phyloP scores from a whole-genome alignment of 2,888 invertebrate genomes.

The Agrochola macilenta region DNA sequence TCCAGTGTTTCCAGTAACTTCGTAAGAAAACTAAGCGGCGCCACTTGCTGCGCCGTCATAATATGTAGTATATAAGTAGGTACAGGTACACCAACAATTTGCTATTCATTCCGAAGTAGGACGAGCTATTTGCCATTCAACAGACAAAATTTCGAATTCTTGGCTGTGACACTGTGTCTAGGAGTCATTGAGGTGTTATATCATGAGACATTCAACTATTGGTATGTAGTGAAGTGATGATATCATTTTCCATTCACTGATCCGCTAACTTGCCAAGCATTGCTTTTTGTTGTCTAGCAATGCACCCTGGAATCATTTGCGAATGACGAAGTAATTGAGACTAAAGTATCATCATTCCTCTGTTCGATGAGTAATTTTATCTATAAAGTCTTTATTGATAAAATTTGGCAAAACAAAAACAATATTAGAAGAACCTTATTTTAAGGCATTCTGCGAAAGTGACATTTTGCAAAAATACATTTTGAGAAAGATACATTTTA shows the following conservation, averaged over 20 bases:
- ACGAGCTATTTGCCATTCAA: constrained; percentile 47
- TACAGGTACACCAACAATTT: constrained; percentile 9
- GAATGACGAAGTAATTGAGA: not conserved
- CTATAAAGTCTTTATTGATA: no score
- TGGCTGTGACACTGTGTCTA: constrained; percentile 41
- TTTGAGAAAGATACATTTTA: no score
- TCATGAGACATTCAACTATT: constrained; percentile 36
- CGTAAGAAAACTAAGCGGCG: no score
- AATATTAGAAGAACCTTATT: not conserved
- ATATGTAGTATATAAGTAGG: no score
- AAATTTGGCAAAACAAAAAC: no score
- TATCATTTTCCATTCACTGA: constrained; percentile 48
- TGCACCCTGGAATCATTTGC: not conserved
- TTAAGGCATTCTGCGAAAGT: not conserved
- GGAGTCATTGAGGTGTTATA: constrained; percentile 28
- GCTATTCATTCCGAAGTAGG: constrained; percentile 20
- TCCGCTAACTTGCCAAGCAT: constrained; percentile 21
- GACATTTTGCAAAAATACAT: no score
- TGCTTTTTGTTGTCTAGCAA: constrained; percentile 12
- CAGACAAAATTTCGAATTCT: constrained; percentile 50
- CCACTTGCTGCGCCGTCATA: not conserved
- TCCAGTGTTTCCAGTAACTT: no score
- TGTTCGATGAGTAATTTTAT: no score
- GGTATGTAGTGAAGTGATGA: constrained; percentile 47
- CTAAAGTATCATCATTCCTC: not conserved